phyloP scores from a whole-genome alignment of 2,888 invertebrate genomes.

The Sinodicranocentrus sp. region DNA sequence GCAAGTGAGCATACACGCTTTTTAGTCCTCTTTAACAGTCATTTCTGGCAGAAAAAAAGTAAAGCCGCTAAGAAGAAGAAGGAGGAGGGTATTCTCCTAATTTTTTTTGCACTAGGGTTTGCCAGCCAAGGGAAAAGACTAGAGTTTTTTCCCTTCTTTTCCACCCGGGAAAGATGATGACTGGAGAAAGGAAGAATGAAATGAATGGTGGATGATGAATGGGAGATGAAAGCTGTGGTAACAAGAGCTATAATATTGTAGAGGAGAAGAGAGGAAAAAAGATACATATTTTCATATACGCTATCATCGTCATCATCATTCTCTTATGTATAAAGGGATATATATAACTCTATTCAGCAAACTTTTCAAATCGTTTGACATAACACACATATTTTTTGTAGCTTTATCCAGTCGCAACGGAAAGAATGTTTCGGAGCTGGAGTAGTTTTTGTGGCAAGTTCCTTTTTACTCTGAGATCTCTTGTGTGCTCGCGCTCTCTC shows the following conservation, averaged over 20 bases:
- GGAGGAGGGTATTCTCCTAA: neutral
- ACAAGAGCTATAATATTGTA: conserved; percentile 6
- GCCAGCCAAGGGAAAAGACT: conserved; percentile 6
- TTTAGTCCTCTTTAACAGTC: conserved; percentile 22
- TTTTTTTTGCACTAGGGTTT: conserved; percentile 34
- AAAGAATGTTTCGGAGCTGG: too few relatives aligned
- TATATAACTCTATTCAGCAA: too few relatives aligned
- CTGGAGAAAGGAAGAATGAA: conserved; percentile 48
- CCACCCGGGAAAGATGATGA: conserved; percentile 19
- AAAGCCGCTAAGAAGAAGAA: neutral
- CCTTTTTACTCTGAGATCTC: neutral
- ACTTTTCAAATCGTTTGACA: conserved; percentile 25
- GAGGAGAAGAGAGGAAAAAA: too few relatives aligned
- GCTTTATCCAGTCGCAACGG: neutral
- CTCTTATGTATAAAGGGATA: too few relatives aligned
- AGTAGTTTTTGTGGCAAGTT: conserved; percentile 6
- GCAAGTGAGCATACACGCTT: neutral
- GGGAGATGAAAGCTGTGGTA: conserved; percentile 51
- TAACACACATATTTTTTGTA: conserved; percentile 32
- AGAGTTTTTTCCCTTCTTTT: neutral
- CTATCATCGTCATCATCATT: too few relatives aligned
- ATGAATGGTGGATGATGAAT: conserved; percentile 53
- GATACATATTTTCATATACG: too few relatives aligned
- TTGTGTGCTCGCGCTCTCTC: neutral
- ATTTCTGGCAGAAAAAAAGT: conserved; percentile 36